phyloP scores from a whole-genome alignment of 2,888 invertebrate genomes.

The Thereva nobilitata region DNA sequence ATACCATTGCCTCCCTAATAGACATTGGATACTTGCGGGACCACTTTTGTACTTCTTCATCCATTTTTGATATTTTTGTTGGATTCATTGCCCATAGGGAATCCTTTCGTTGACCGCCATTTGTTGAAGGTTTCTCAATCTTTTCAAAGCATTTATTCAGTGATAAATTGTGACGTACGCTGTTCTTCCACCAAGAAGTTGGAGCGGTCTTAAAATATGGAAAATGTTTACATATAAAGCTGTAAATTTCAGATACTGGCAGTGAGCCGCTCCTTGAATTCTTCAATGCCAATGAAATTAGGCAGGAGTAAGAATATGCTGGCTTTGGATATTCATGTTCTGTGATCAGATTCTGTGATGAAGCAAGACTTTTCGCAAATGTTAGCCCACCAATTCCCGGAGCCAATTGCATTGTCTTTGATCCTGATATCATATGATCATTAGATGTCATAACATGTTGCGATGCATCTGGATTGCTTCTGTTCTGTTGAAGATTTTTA shows the following conservation, averaged over 20 bases:
- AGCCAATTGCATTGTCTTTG: constrained; percentile 56
- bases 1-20: constrained; percentile 91
- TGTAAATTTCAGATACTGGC: constrained; percentile 97
- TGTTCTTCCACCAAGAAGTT: constrained; percentile 99
- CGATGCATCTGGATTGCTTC: too few species aligned
- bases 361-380: constrained; percentile 57
- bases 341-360: constrained; percentile 53
- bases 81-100: constrained; percentile 98
- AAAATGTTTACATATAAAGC: constrained; percentile 98
- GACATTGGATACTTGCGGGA: constrained; percentile 92
- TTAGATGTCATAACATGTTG: too few species aligned
- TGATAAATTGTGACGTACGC: constrained; percentile 95
- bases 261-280: constrained; percentile 92
- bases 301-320: constrained; percentile 95
- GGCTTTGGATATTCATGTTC: constrained; percentile 83
- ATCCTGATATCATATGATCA: constrained; percentile 39
- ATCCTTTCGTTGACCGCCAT: constrained; percentile 81
- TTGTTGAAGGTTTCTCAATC: constrained; percentile 91
- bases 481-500: too few species aligned
- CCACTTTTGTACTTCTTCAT: constrained; percentile 98
- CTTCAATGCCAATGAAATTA: constrained; percentile 97
- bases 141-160: constrained; percentile 98
- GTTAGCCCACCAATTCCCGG: constrained; percentile 58
- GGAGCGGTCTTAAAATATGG: constrained; percentile 99
- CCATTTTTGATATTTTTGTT: constrained; percentile 93